phyloP scores from a whole-genome alignment of 2,113 vertebrate genomes.

The Nipponia nippon region DNA sequence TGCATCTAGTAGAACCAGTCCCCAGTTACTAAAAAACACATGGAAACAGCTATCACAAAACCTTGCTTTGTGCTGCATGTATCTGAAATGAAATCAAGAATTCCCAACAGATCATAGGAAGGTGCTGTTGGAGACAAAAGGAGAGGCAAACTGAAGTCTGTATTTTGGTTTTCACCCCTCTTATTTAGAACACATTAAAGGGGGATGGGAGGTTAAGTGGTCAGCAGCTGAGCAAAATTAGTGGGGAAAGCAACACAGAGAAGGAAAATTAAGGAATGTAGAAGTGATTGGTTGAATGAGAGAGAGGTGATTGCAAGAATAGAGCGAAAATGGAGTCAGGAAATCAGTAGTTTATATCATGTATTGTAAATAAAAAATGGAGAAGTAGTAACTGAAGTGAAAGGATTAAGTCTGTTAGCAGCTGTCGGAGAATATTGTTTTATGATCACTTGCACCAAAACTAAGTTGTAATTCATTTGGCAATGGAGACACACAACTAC shows the following conservation, averaged over 20 bases:
- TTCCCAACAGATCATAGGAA: neutral
- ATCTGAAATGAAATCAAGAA: neutral
- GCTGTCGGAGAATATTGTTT: neutral
- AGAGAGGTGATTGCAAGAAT: neutral
- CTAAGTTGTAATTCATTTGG: neutral
- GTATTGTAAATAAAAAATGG: neutral
- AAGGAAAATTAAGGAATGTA: neutral
- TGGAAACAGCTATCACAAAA: neutral
- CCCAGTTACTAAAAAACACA: neutral
- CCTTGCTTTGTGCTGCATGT: neutral
- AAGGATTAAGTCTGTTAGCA: neutral
- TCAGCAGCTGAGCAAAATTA: neutral
- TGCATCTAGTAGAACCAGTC: neutral
- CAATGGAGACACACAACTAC: neutral
- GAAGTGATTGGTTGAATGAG: neutral
- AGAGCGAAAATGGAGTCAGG: neutral
- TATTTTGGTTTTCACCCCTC: neutral
- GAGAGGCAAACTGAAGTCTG: neutral
- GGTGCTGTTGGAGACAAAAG: neutral
- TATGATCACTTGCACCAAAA: neutral
- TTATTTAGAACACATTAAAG: neutral
- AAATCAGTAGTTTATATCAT: neutral
- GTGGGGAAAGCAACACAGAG: neutral
- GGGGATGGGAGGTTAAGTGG: neutral
- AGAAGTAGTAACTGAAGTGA: neutral